A percentile compares a stretch with the other conserved stretches of the same genome.
Evolutionary conservation across 2,888 invertebrate genomes (phyloP).

Genomic region (Liopterus haemorrhoidalis): DNA sequence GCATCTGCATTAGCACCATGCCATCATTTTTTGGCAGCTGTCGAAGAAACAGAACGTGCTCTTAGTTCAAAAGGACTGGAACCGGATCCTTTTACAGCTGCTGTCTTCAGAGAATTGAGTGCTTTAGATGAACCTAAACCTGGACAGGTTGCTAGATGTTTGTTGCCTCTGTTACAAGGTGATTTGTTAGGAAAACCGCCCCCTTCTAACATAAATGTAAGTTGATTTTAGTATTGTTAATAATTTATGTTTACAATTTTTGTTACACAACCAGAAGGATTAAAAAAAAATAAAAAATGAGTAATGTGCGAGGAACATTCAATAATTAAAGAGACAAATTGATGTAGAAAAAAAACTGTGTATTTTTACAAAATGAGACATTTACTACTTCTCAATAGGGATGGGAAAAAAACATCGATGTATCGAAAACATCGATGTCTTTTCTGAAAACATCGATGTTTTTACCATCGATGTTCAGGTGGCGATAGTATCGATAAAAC

Average conservation of each 20-base stretch:
- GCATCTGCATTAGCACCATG: conserved; percentile 68
- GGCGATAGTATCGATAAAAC: too few relatives aligned
- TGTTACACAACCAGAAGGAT: too few relatives aligned
- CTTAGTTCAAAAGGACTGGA: conserved; percentile 50
- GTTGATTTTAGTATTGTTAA: conserved; percentile 19
- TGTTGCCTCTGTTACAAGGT: conserved; percentile 68
- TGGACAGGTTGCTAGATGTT: conserved; percentile 68
- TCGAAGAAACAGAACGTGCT: conserved; percentile 50
- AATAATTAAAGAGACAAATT: too few relatives aligned
- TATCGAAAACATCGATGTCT: too few relatives aligned
- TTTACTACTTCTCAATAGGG: too few relatives aligned
- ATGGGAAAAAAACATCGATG: too few relatives aligned
- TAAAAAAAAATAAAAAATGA: too few relatives aligned
- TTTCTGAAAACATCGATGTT: too few relatives aligned
- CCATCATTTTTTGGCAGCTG: conserved; percentile 66
- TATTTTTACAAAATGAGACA: too few relatives aligned
- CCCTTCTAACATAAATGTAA: conserved; percentile 59
- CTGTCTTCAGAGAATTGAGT: conserved; percentile 72
- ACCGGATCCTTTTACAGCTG: conserved; percentile 74
- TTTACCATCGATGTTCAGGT: too few relatives aligned
- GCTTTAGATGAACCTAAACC: conserved; percentile 78
- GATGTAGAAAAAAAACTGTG: too few relatives aligned
- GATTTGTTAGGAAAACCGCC: conserved; percentile 63
- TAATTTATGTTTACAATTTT: conserved; percentile 2
- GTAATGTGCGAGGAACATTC: background rate